These are phyloP conservation scores for Pycnonotus jocosus DNA, from an alignment of 2,113 vertebrate species.

Conservation along the genomic window DNA sequence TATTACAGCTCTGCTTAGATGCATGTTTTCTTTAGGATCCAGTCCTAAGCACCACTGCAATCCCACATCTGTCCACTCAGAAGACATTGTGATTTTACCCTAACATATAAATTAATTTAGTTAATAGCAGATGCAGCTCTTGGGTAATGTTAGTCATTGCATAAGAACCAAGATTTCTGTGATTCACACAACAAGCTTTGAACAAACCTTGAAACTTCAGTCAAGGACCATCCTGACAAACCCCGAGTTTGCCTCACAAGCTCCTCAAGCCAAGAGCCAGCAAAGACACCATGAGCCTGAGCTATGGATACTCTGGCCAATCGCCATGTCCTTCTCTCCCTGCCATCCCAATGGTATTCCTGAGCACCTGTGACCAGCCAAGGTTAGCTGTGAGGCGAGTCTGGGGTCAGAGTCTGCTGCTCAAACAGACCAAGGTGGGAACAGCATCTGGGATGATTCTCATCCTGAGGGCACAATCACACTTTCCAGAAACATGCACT, in stretches of 20 bases:
- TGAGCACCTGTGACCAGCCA: neutral
- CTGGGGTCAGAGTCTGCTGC: neutral
- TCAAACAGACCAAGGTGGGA: neutral
- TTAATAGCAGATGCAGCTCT: neutral
- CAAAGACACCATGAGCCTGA: neutral
- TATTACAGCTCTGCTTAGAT: neutral
- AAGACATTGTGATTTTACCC: neutral
- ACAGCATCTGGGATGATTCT: fast-evolving
- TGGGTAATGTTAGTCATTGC: neutral
- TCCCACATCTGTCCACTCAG: neutral
- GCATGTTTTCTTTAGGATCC: neutral
- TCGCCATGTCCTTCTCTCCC: fast-evolving
- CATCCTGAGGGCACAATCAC: fast-evolving
- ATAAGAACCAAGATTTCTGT: neutral
- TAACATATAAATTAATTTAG: neutral
- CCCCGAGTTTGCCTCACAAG: neutral
- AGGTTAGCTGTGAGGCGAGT: neutral
- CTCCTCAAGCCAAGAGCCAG: neutral
- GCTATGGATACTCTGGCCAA: neutral
- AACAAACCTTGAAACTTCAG: neutral
- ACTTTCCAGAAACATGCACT: neutral
- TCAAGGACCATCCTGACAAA: neutral
- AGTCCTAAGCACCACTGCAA: neutral
- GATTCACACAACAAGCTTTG: neutral
- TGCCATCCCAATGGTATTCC: neutral